Base-by-base conservation (phyloP, 2,113 vertebrate species). In the Azemiops feae region DNA sequence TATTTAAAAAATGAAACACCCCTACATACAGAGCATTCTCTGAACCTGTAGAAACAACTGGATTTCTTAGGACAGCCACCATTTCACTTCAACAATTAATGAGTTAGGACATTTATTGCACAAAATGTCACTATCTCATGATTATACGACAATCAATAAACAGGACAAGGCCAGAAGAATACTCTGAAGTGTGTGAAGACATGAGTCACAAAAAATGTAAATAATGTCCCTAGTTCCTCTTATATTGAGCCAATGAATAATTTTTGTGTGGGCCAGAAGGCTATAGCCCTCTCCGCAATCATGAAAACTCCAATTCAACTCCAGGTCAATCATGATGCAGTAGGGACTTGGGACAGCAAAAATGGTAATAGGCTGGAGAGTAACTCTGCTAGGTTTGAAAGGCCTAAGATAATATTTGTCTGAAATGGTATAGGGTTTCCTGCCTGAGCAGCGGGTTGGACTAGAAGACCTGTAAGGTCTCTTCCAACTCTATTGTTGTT, bases 291-390 rank as follows among this genome's bases (percentile, higher is more conserved):
- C 92, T 58, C 91, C 92, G 92, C 92, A 91, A 93, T 47, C 64
- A 91, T 92, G 92, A 92, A 14, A 95, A 94, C 94, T 89, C 34
- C 74, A 58, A 85, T 74, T 0, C 3, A 94, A 97, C 96, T 96
- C 96, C 93, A 55, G 87, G 90, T 96, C 90, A 96, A 97, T 97
- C 93, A 94, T 93, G 95, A 97, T 95, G 96, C 93, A 94, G 89
- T 95, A 95, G 54, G 91, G 93, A 64, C 64, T 89, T 94, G 11
- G 87, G 86, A 92, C 90, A 69, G 27, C 43, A 57, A 64, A 92
- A 94, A 94, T 81, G 90, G 94, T 39, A 94, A 91, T 0, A 10
- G 94, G 93, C 93, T 93, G 93, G 58, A 64, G 7, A 54, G 69
- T 91, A 91, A 96, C 47, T 91, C 81, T 47, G 90, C 25, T 87